Evolutionary conservation across 2,888 invertebrate species (phyloP), one percentile per base, ranked within the genome.

Genomic region (Aleiodes leptofemur): DNA sequence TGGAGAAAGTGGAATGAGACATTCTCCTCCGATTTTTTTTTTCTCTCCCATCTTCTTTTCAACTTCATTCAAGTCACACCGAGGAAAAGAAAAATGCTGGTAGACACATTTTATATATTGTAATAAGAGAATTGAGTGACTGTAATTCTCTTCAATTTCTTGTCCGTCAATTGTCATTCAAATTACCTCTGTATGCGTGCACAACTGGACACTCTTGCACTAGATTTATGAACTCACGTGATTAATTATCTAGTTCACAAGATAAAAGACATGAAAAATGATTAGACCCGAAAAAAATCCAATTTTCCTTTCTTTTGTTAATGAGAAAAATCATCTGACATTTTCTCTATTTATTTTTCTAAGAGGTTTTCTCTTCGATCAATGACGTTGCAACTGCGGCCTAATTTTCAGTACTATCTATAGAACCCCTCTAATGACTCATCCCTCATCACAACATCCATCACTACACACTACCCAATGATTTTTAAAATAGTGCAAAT

Each of bases 331-430:
- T 11, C 4, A 2, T 29, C 34, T 34, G 5, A 6, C 34, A 34
- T 43, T 8, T 11, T 43, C 9, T 43, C 7, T 11, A 43, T 43
- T 8, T 43, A 43, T 66, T 50, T 23, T 11, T n/a, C n/a, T 29
- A 13, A 7, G 1, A 7, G 1, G 11, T 31, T 13, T 57, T 13
- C 8, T 57, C 3, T 31, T 31, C 56, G 31, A 31, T 57, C 57
- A 57, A 57, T 29, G 29, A 9, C 57, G 29, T 8, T 57, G 57
- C 57, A 57, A 57, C 31, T 57, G 57, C 29, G n/a, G 31, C 29
- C 29, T 57, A 29, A 57, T 57, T 57, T 57, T 29, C 57, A 23
- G 29, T 13, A 57, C 57, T 57, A 57, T 57, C 34, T 34, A 57
- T 57, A 57, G 57, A 31, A 9, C 31, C 31, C n/a, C n/a, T 6